Base-by-base conservation (phyloP, 2,888 invertebrate species). In the Oeneis ivallda region DNA sequence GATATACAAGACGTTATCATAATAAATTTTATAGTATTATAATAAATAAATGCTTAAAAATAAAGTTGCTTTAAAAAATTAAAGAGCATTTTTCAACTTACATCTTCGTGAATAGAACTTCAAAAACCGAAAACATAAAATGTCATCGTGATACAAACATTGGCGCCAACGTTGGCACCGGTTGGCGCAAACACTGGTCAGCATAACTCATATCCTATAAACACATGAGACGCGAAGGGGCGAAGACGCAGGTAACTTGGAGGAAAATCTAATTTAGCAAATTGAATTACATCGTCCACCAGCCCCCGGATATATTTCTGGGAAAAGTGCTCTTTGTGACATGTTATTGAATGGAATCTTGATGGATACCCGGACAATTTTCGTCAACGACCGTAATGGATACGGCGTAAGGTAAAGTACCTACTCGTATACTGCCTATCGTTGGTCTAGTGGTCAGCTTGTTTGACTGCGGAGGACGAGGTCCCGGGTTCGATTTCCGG, bases 201-300 rank as follows among this genome's bases (percentile, higher is more conserved):
- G 70, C 73, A 77, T 74, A 75, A 76, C 67, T 72, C 72, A 69
- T 74, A 75, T 75, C 75, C 76, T 70, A 73, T 71, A 76, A 61
- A 61, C 61, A 75, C 76, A 78, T 77, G 75, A 59, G 77, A 78
- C 71, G 69, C 72, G 74, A 76, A 78, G 80, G 84, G 83, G 81
- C 79, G 80, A 79, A 76, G 81, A 79, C 74, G 87, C 90, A 91
- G 91, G 91, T 91, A 90, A 89, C 86, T 84, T 76, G 80, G 80
- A 81, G 82, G 85, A 84, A 88, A 89, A 91, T 90, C 87, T 89
- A 87, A 91, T 91, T 89, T 87, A 71, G 69, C 75, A 91, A 91
- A 91, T 91, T 90, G 91, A 89, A 90, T 91, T 85, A 87, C 85
- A 83, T 77, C 81, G 87, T 86, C 86, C 87, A 81, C 82, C 81